Evolutionary conservation across 37 sponge, comb jelly and placozoan genomes (phyloP).

Genomic region (Chondrilla cf. caribensis): DNA sequence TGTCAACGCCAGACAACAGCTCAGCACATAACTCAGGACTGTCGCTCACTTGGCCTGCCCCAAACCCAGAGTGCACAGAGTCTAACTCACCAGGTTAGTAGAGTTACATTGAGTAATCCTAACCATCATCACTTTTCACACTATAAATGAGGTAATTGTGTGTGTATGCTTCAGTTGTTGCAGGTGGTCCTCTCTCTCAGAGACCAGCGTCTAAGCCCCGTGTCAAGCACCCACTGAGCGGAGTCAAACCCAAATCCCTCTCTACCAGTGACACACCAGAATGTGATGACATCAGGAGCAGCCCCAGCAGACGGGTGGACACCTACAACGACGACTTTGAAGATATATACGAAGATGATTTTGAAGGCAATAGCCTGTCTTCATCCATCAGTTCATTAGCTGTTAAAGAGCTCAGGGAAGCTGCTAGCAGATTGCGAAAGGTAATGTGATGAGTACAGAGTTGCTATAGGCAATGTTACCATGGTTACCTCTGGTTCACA

Average conservation of each 20-base stretch:
- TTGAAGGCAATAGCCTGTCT: slow-evolving; percentile 18
- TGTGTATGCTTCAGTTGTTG: background rate
- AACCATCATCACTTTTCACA: no score
- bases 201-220: slow-evolving; percentile 66
- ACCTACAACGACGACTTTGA: slow-evolving; percentile 20
- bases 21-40: background rate
- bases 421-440: background rate
- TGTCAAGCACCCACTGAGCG: slow-evolving; percentile 63
- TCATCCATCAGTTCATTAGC: slow-evolving; percentile 13
- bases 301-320: background rate
- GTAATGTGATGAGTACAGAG: background rate
- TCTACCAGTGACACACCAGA: background rate
- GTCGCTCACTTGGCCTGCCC: slow-evolving; percentile 15
- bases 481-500: no score
- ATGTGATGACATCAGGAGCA: background rate
- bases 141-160: no score
- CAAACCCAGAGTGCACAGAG: background rate
- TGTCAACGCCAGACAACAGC: background rate
- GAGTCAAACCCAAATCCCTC: background rate
- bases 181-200: background rate
- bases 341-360: slow-evolving; percentile 16
- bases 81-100: background rate
- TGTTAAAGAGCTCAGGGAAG: background rate
- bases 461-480: background rate
- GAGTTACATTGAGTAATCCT: no score